phyloP scores from a whole-genome alignment of 64 coral and sea anemone species.

The Hydrozoanthus tunicans region DNA sequence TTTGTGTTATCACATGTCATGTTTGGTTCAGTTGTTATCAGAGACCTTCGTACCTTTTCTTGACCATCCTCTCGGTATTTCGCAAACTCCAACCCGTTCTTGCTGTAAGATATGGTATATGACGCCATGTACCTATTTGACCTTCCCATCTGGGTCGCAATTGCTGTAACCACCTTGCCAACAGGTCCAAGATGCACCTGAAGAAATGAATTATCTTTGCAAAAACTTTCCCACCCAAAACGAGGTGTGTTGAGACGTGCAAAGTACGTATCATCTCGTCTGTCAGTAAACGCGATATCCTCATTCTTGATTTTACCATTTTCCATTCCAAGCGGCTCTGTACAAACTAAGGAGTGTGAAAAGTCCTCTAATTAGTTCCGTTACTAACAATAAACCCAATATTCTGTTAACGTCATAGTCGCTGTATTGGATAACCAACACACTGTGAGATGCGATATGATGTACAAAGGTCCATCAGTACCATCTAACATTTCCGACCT shows the following conservation, averaged over 20 bases:
- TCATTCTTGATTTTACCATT: background rate
- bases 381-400: no score
- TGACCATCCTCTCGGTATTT: conserved; percentile 34
- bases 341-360: conserved; percentile 1
- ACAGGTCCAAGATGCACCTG: conserved; percentile 29
- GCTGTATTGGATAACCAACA: no score
- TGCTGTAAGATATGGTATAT: conserved; percentile 36
- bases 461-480: no score
- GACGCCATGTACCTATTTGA: background rate
- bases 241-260: background rate
- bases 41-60: background rate
- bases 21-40: background rate
- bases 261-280: background rate
- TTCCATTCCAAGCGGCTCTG: conserved; percentile 57
- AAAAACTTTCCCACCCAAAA: background rate
- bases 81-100: conserved; percentile 5
- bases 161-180: conserved; percentile 23
- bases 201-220: background rate
- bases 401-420: no score
- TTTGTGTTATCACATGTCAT: no score
- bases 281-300: background rate
- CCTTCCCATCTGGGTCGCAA: background rate
- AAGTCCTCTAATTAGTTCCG: no score
- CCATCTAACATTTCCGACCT: no score
- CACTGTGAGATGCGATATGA: no score